Conservation (phyloP, 1,140 invertebrate genomes). For the Leptopilina boulardi region DNA sequence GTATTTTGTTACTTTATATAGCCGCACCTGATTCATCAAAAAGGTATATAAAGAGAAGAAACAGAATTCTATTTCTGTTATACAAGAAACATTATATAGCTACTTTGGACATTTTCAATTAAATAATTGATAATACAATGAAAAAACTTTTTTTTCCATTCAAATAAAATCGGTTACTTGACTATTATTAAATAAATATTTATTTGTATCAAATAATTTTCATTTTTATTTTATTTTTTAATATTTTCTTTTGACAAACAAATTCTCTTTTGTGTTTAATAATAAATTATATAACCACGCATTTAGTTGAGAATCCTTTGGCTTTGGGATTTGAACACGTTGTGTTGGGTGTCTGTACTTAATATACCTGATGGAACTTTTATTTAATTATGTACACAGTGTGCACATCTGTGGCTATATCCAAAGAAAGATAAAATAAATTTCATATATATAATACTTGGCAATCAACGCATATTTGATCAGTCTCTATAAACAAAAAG, state of each 20-base stretch:
- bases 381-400: conserved; percentile 60
- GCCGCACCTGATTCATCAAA: neutral
- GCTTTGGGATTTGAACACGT: conserved; percentile 15
- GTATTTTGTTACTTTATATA: neutral
- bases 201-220: no score
- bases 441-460: neutral
- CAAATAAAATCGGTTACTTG: no score
- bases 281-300: neutral
- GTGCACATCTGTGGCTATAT: conserved; percentile 51
- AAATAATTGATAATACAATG: no score
- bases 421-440: neutral
- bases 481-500: neutral
- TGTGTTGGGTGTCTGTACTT: neutral
- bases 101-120: no score
- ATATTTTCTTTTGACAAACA: neutral
- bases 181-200: no score
- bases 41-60: neutral
- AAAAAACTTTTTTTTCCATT: no score
- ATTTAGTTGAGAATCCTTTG: conserved; percentile 11
- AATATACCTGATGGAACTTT: conserved; percentile 60
- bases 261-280: neutral
- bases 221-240: neutral
- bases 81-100: no score
- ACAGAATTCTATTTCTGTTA: no score
- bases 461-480: neutral